phyloP scores from a whole-genome alignment of 2,888 invertebrate genomes.

The Caenorhabditis panamensis region DNA sequence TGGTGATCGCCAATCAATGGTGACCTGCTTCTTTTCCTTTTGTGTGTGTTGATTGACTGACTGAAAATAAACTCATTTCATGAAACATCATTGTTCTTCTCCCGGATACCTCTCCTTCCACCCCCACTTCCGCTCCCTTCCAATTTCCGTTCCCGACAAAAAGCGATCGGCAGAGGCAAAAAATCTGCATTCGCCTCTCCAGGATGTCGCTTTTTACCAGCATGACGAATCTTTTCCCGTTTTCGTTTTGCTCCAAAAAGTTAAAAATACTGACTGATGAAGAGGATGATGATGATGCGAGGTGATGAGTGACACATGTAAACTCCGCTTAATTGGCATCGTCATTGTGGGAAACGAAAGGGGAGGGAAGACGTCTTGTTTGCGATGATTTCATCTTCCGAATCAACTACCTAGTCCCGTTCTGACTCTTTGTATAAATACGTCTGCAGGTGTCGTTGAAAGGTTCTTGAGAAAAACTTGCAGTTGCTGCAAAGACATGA shows the following conservation, averaged over 20 bases:
- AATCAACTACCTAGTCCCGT: background rate
- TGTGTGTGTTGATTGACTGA: conserved; percentile 9
- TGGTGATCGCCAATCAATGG: conserved; percentile 60
- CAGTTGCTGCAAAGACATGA: no score
- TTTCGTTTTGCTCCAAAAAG: conserved; percentile 3
- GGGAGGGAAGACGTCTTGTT: conserved; percentile 29
- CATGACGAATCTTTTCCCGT: conserved; percentile 44
- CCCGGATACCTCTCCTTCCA: background rate
- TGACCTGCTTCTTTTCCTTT: conserved; percentile 11
- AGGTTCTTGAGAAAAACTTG: no score
- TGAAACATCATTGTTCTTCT: background rate
- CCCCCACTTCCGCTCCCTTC: conserved; percentile 11
- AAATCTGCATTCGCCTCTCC: conserved; percentile 4
- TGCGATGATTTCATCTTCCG: conserved; percentile 45
- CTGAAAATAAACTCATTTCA: conserved; percentile 17
- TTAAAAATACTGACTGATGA: conserved; percentile 25
- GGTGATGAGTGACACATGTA: conserved; percentile 48
- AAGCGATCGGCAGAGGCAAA: background rate
- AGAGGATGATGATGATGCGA: conserved; percentile 36
- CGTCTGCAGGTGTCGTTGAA: no score
- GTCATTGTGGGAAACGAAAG: conserved; percentile 30
- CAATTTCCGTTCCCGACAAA: conserved; percentile 36
- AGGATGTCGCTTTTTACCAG: background rate
- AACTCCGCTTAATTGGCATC: conserved; percentile 53
- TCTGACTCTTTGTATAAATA: background rate